A percentile compares a stretch with the other conserved stretches of the same genome.
Conservation (phyloP, 2,113 vertebrate species). For the Rana temporaria region DNA sequence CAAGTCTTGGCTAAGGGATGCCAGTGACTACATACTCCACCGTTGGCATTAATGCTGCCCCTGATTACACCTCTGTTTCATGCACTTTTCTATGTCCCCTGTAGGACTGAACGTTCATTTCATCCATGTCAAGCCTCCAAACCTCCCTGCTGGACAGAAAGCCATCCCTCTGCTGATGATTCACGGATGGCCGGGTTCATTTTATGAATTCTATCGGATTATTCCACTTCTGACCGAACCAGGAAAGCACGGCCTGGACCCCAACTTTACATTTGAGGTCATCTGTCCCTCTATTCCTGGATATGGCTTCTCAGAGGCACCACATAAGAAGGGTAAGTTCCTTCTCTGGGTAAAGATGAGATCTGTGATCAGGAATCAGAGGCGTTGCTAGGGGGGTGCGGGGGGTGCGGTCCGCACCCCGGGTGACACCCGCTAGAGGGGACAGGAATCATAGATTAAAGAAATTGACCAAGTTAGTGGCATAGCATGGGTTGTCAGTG, state of each 20-base stretch:
- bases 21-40: too few relatives aligned
- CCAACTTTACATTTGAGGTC: constrained; percentile 79
- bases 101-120: constrained; percentile 86
- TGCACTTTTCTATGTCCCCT: constrained; percentile 12
- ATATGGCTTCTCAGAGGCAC: constrained; percentile 86
- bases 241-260: constrained; percentile 43
- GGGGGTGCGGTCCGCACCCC: too few relatives aligned
- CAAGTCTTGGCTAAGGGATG: too few relatives aligned
- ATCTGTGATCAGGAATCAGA: too few relatives aligned
- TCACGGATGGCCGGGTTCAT: constrained; percentile 89
- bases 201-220: constrained; percentile 89
- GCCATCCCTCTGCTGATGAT: constrained; percentile 81
- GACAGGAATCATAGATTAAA: too few relatives aligned
- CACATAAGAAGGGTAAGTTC: constrained; percentile 73
- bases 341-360: too few relatives aligned
- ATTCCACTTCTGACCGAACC: constrained; percentile 81
- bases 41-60: too few relatives aligned
- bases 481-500: too few relatives aligned
- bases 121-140: constrained; percentile 78
- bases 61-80: too few relatives aligned
- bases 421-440: too few relatives aligned
- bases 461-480: too few relatives aligned
- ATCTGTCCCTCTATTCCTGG: constrained; percentile 91
- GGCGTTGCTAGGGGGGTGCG: too few relatives aligned
- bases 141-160: constrained; percentile 64